These are phyloP conservation scores for Oenanthe melanoleuca DNA, from an alignment of 2,113 vertebrate species.

Conservation along the genomic window DNA sequence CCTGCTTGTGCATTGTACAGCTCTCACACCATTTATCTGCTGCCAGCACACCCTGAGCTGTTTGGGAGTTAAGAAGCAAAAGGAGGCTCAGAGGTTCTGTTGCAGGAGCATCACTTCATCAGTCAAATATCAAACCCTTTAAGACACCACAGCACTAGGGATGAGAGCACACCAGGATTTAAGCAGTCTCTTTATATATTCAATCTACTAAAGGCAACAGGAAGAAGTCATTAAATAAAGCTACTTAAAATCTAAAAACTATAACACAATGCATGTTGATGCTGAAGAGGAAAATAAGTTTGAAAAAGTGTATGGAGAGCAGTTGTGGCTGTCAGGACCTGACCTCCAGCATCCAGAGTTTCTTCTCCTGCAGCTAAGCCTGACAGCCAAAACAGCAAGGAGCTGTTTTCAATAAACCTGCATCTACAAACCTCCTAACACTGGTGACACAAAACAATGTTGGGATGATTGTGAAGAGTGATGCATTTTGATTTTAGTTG, in stretches of 20 bases:
- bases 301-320: neutral
- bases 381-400: neutral
- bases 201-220: neutral
- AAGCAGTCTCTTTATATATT: neutral
- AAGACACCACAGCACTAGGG: neutral
- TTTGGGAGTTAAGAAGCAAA: neutral
- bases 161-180: neutral
- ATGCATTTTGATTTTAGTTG: neutral
- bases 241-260: neutral
- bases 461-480: neutral
- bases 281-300: neutral
- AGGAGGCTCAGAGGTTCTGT: neutral
- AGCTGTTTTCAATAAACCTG: neutral
- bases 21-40: neutral
- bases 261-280: neutral
- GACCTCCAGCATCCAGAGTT: neutral
- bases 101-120: neutral
- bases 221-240: neutral
- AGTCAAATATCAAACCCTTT: neutral
- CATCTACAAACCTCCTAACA: neutral
- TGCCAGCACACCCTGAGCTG: neutral
- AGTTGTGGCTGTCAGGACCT: neutral
- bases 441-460: neutral
- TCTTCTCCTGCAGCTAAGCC: neutral
- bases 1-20: neutral